Evolutionary conservation across 1,140 invertebrate species (phyloP).

Genomic region (Probaryconus sp.): DNA sequence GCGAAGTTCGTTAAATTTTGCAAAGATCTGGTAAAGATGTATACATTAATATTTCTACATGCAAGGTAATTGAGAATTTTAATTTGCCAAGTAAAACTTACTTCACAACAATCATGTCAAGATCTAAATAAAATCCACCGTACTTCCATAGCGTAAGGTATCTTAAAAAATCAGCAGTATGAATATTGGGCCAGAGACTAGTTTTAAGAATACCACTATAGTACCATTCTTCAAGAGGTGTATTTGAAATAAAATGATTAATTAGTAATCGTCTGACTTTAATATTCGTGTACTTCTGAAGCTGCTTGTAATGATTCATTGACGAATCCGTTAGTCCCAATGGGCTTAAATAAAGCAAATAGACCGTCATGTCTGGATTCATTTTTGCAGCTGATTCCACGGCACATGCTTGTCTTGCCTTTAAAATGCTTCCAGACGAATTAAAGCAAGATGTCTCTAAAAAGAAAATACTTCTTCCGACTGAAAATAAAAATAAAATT

Average conservation of each 20-base stretch:
- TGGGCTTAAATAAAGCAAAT: constrained; percentile 79
- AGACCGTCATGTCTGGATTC: constrained; percentile 80
- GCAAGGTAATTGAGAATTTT: too few species aligned
- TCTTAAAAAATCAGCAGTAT: constrained; percentile 83
- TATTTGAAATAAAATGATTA: constrained; percentile 79
- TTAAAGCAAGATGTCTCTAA: constrained; percentile 80
- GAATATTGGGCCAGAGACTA: constrained; percentile 79
- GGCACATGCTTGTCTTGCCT: constrained; percentile 81
- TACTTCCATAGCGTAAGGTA: constrained; percentile 87
- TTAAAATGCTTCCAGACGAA: constrained; percentile 72
- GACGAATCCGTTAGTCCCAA: constrained; percentile 69
- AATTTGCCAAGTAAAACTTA: constrained; percentile 54
- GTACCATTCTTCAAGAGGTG: constrained; percentile 82
- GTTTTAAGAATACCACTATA: constrained; percentile 78
- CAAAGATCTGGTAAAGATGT: constrained; percentile 76
- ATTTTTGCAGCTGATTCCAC: constrained; percentile 83
- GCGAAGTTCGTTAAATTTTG: constrained; percentile 81
- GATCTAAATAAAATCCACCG: constrained; percentile 87
- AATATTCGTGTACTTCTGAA: constrained; percentile 81
- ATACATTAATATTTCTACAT: neutral
- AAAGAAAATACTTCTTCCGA: constrained; percentile 80
- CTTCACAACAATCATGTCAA: constrained; percentile 85
- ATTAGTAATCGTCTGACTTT: constrained; percentile 72
- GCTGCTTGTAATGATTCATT: constrained; percentile 67
- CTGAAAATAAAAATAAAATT: constrained; percentile 31